Evolutionary conservation across 2,113 vertebrate species (phyloP).

Genomic region (Panthera leo): DNA sequence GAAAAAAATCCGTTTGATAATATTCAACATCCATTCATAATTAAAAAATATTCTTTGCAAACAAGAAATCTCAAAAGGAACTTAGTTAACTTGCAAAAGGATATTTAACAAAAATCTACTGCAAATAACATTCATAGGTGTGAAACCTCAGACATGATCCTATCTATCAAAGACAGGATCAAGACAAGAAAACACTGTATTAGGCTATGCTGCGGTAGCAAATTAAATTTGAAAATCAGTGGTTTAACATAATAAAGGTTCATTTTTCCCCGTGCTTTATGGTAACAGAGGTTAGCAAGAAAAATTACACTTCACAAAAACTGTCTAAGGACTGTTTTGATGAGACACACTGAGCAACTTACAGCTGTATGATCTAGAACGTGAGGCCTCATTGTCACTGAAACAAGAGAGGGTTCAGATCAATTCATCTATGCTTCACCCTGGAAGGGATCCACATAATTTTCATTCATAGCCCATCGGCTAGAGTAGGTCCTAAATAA

Average conservation of each 20-base stretch:
- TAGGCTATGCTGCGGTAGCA: background rate
- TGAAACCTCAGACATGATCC: background rate
- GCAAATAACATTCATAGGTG: background rate
- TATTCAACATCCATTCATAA: background rate
- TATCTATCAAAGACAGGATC: background rate
- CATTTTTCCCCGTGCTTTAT: background rate
- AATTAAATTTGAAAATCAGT: background rate
- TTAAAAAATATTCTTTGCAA: background rate
- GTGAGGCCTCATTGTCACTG: background rate
- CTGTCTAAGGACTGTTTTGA: background rate
- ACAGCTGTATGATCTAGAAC: background rate
- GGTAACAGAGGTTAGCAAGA: background rate
- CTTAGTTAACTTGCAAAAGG: background rate
- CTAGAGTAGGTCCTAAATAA: background rate
- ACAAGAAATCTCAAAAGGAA: background rate
- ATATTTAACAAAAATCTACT: background rate
- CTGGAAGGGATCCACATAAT: background rate
- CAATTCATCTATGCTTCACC: background rate
- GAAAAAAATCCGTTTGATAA: conserved; percentile 7
- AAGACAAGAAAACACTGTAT: background rate
- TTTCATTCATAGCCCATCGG: background rate
- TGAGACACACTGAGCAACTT: background rate
- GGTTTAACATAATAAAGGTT: background rate
- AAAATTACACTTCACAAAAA: conserved; percentile 5
- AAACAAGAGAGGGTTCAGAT: background rate